phyloP scores from a whole-genome alignment of 2,797 vertebrate species.

The Falco rusticolus region DNA sequence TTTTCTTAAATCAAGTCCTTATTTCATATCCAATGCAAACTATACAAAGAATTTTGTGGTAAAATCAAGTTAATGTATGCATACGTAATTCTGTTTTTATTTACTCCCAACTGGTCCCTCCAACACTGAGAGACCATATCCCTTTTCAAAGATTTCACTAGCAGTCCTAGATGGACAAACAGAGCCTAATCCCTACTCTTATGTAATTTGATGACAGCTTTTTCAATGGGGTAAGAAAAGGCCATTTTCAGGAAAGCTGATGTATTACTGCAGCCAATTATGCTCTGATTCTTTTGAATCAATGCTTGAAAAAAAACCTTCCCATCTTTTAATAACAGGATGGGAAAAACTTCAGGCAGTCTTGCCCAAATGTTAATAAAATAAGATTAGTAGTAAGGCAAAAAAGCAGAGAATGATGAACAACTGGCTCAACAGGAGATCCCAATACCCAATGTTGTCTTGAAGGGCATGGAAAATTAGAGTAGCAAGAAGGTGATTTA shows the following conservation, averaged over 20 bases:
- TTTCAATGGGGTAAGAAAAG: conserved; percentile 19
- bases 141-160: neutral
- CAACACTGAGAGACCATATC: neutral
- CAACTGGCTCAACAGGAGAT: conserved; percentile 27
- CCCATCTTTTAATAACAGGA: conserved; percentile 11
- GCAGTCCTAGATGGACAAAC: neutral
- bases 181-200: neutral
- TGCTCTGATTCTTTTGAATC: neutral
- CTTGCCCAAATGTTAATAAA: conserved; percentile 51
- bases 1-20: conserved; percentile 11
- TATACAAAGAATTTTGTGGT: conserved; percentile 9
- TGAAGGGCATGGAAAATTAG: conserved; percentile 51
- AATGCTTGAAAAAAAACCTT: neutral
- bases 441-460: neutral
- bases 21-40: conserved; percentile 45
- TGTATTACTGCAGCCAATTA: conserved; percentile 3
- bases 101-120: neutral
- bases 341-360: conserved; percentile 9
- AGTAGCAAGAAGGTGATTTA: conserved; percentile 35
- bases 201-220: neutral
- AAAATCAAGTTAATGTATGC: conserved; percentile 36
- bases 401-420: conserved; percentile 12
- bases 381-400: neutral
- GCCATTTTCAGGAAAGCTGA: conserved; percentile 18
- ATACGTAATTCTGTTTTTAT: conserved; percentile 13